Base-by-base conservation (phyloP, 2,888 invertebrate genomes). In the Podotricha telesiphe region DNA sequence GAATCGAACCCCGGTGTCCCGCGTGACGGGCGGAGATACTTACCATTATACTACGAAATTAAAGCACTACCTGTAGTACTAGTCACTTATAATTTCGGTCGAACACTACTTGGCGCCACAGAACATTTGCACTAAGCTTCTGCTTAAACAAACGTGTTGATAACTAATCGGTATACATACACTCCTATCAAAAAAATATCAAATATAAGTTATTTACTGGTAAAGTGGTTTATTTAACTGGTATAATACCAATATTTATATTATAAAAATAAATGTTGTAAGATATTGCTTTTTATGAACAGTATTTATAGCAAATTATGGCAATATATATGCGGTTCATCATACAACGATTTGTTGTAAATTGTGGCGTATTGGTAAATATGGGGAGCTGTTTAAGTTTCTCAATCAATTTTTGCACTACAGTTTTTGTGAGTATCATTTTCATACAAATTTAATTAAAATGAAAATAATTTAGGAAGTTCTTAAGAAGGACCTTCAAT, bases 1-100 rank as follows among this genome's bases (percentile, higher is more conserved):
- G 93, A 93, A 93, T 93, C 92, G 93, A 93, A 93, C 93, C 93
- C 93, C 91, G 93, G 93, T 93, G 93, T 93, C 93, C 92, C 92
- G 93, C 92, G 93, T 93, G 93, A 93, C 92, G 93, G 93, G 93
- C 93, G 93, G 93, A 92, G 92, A 93, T 93, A 93, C 93, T 93
- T 73, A 93, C 93, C 93, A 93, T 92, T 93, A 93, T 93, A 93
- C 93, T 93, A 93, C n/a, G 22, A 61, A 61, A 37, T 45, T 5
- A 50, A n/a, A n/a, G n/a, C n/a, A n/a, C n/a, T n/a, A n/a, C n/a
- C n/a, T n/a, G n/a, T n/a, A n/a, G n/a, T n/a, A n/a, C n/a, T n/a
- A n/a, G n/a, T n/a, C n/a, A n/a, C n/a, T n/a, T n/a, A n/a, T n/a
- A n/a, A n/a, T n/a, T n/a, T n/a, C n/a, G n/a, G 42, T 42, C 42